phyloP scores from a whole-genome alignment of 2,888 invertebrate genomes.

The Gandaritis pyraliata region DNA sequence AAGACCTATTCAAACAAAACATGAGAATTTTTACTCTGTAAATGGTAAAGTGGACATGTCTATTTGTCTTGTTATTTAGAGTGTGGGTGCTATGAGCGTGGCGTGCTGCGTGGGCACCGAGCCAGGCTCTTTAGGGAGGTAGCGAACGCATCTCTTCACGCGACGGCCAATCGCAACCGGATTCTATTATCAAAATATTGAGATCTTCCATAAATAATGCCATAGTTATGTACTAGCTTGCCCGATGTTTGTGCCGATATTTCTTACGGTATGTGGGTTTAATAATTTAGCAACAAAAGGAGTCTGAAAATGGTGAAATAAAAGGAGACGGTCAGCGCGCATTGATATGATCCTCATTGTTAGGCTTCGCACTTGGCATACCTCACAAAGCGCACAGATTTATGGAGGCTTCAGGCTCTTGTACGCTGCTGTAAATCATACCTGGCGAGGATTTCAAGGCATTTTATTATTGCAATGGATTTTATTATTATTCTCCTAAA shows the following conservation, averaged over 20 bases:
- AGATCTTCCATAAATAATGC: constrained; percentile 25
- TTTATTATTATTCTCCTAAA: constrained; percentile 12
- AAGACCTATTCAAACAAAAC: constrained; percentile 82
- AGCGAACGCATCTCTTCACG: constrained; percentile 55
- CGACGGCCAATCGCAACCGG: constrained; percentile 34
- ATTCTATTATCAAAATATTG: constrained; percentile 28
- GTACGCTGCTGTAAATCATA: constrained; percentile 56
- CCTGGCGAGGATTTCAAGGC: constrained; percentile 38
- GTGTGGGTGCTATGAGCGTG: constrained; percentile 79
- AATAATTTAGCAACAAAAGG: constrained; percentile 14
- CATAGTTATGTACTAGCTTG: constrained; percentile 1
- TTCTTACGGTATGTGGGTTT: constrained; percentile 7
- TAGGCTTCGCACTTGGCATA: constrained; percentile 39
- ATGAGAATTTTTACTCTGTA: constrained; percentile 81
- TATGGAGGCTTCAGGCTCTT: constrained; percentile 44
- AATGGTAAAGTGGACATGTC: constrained; percentile 82
- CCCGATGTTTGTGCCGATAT: constrained; percentile 1
- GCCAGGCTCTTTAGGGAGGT: constrained; percentile 63
- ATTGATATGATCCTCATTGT: constrained; percentile 50
- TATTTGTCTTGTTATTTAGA: constrained; percentile 82
- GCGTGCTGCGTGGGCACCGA: constrained; percentile 71
- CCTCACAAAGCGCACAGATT: constrained; percentile 47
- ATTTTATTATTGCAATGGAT: constrained; percentile 23
- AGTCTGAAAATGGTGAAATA: constrained; percentile 35
- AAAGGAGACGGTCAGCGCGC: constrained; percentile 42